Percentiles rank a stretch among this genome's conserved stretches.
Evolutionary conservation across 2,888 invertebrate species (phyloP).

Genomic region (Formica aserva): DNA sequence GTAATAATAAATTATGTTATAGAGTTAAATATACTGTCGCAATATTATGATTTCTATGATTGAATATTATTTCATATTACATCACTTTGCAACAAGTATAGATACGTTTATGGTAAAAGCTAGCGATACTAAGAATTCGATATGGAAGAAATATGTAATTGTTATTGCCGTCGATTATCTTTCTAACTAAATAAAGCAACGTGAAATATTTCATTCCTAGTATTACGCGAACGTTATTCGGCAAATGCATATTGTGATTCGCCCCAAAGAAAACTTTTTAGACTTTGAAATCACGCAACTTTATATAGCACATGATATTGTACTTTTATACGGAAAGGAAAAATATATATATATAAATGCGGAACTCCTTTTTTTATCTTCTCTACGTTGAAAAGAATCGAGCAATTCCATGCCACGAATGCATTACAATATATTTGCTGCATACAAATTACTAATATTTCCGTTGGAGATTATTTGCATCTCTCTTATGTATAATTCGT

Average conservation of each 20-base stretch:
- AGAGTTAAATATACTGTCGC: background rate
- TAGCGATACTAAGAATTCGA: background rate
- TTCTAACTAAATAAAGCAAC: background rate
- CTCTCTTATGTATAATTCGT: background rate
- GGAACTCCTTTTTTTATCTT: background rate
- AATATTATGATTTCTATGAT: background rate
- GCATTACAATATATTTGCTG: background rate
- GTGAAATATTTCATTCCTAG: background rate
- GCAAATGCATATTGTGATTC: background rate
- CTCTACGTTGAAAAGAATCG: background rate
- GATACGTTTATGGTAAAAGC: background rate
- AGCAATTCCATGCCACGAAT: background rate
- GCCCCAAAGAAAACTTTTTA: background rate
- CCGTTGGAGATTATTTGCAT: background rate
- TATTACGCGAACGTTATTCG: background rate
- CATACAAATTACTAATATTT: background rate
- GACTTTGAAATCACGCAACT: background rate
- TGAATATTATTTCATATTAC: background rate
- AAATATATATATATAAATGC: background rate
- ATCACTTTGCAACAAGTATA: background rate
- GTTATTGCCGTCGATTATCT: background rate
- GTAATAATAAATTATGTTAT: constrained; percentile 16
- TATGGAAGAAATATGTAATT: background rate
- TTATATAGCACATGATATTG: background rate
- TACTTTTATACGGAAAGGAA: background rate